A percentile compares a stretch with the other conserved stretches of the same genome.
Conservation (phyloP, 2,888 invertebrate genomes). For the Cerastis leucographa region DNA sequence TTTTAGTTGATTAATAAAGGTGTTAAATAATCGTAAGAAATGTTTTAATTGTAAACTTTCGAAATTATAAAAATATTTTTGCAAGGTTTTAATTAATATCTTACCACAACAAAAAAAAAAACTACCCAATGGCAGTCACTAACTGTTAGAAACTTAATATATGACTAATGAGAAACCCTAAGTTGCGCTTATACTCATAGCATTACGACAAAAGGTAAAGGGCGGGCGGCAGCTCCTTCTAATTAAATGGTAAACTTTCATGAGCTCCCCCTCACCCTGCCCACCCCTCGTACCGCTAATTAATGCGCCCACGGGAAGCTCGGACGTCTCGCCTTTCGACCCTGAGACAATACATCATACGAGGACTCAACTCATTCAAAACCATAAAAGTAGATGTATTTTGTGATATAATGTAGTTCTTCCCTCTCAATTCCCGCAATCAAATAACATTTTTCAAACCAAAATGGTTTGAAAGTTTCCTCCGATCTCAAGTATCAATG, state of each 20-base stretch:
- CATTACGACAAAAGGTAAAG: slow-evolving; percentile 86
- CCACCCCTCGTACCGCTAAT: slow-evolving; percentile 81
- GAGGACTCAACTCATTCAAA: slow-evolving; percentile 53
- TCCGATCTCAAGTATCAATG: slow-evolving; percentile 81
- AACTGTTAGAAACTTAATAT: slow-evolving; percentile 78
- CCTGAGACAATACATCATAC: slow-evolving; percentile 72
- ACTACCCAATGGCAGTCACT: slow-evolving; percentile 43
- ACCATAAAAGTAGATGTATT: background rate
- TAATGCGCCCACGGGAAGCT: slow-evolving; percentile 87
- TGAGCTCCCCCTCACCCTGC: slow-evolving; percentile 79
- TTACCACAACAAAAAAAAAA: slow-evolving; percentile 8
- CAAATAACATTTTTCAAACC: slow-evolving; percentile 46
- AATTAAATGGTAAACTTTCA: slow-evolving; percentile 91
- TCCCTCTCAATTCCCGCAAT: slow-evolving; percentile 41
- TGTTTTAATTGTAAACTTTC: background rate
- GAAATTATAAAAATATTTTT: background rate
- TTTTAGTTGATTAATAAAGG: background rate
- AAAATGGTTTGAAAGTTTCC: slow-evolving; percentile 69
- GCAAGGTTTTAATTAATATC: slow-evolving; percentile 2
- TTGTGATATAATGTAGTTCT: background rate
- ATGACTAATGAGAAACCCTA: slow-evolving; percentile 85
- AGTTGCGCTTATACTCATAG: slow-evolving; percentile 84
- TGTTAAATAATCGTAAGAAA: background rate
- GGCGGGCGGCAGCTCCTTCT: slow-evolving; percentile 83
- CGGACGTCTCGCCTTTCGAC: slow-evolving; percentile 76